phyloP scores from a whole-genome alignment of 2,888 invertebrate species.

The Megamerina dolium region DNA sequence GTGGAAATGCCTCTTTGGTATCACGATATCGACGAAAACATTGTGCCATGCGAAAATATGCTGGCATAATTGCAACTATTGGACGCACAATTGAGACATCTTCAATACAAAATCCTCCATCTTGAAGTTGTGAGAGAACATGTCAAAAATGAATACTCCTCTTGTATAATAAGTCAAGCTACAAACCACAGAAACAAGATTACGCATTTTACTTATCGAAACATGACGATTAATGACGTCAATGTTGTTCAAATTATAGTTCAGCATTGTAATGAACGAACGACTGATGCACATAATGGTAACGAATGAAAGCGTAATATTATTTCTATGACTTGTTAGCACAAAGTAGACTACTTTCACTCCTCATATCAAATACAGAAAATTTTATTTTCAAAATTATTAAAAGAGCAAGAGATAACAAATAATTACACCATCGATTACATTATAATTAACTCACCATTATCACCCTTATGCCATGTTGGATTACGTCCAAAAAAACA shows the following conservation, averaged over 20 bases:
- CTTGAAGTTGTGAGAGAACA: slow-evolving; percentile 32
- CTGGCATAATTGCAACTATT: slow-evolving; percentile 71
- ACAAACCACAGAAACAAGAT: neutral
- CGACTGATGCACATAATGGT: too few relatives aligned
- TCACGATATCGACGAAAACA: slow-evolving; percentile 77
- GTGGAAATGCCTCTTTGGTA: slow-evolving; percentile 70
- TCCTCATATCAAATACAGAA: neutral
- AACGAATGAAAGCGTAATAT: too few relatives aligned
- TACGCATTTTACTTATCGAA: neutral
- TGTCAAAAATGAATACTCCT: neutral
- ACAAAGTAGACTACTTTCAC: neutral
- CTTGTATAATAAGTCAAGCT: neutral
- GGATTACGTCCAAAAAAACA: slow-evolving; percentile 68
- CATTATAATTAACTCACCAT: slow-evolving; percentile 29
- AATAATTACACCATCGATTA: neutral
- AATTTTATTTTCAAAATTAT: neutral
- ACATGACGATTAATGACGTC: neutral
- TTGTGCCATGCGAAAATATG: slow-evolving; percentile 81
- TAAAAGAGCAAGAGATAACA: too few relatives aligned
- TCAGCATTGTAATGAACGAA: too few relatives aligned
- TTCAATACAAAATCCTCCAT: slow-evolving; percentile 52
- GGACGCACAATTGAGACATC: slow-evolving; percentile 53
- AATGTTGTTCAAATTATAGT: neutral
- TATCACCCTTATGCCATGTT: slow-evolving; percentile 52
- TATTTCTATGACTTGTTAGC: neutral